Evolutionary conservation across 1,140 invertebrate genomes (phyloP).

Genomic region (Drosophila tristis): DNA sequence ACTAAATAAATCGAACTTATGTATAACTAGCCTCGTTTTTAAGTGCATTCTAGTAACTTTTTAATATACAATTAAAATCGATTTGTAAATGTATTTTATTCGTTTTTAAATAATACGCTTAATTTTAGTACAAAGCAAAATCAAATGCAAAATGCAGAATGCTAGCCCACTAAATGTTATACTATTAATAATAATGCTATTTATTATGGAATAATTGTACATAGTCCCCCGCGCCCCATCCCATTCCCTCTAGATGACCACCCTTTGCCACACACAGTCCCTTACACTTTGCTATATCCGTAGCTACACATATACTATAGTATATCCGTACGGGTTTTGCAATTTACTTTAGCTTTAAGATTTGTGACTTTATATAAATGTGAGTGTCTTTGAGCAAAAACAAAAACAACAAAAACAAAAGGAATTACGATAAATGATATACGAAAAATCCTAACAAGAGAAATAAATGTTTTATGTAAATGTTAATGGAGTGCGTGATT

Average conservation of each 20-base stretch:
- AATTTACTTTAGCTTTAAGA: slow-evolving; percentile 33
- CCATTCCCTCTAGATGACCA: slow-evolving; percentile 32
- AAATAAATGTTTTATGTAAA: slow-evolving; percentile 83
- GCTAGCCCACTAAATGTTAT: slow-evolving; percentile 69
- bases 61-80: slow-evolving; percentile 28
- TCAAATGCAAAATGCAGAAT: slow-evolving; percentile 45
- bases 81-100: slow-evolving; percentile 23
- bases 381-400: slow-evolving; percentile 72
- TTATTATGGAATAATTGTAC: slow-evolving; percentile 48
- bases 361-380: slow-evolving; percentile 65
- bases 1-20: slow-evolving; percentile 13
- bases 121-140: slow-evolving; percentile 69
- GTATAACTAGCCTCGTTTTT: slow-evolving; percentile 13
- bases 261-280: slow-evolving; percentile 30
- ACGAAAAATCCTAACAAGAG: slow-evolving; percentile 46
- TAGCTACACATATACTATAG: slow-evolving; percentile 49
- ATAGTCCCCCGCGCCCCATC: slow-evolving; percentile 17
- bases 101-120: slow-evolving; percentile 64
- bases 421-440: slow-evolving; percentile 37
- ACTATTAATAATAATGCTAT: slow-evolving; percentile 51
- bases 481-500: slow-evolving; percentile 48
- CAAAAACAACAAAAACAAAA: slow-evolving; percentile 22
- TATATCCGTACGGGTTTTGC: slow-evolving; percentile 38
- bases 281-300: slow-evolving; percentile 27
- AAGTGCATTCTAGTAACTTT: slow-evolving; percentile 20